Conservation (phyloP, 2,797 vertebrate genomes). For the Acanthiza pusilla region DNA sequence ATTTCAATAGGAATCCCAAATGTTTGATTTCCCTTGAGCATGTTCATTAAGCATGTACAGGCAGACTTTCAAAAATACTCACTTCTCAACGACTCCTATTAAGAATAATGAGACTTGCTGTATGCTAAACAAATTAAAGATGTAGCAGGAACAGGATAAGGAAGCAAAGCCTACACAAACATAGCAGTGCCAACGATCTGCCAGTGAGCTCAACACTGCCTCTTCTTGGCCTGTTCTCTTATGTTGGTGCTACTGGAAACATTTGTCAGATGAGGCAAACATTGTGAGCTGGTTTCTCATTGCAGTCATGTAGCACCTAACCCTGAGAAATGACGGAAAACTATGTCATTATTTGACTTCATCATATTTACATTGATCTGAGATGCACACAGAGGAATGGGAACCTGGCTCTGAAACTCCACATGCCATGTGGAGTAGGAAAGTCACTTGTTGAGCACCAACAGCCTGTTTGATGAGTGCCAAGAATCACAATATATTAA, state of each 20-base stretch:
- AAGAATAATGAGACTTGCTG: conserved; percentile 1
- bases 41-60: conserved; percentile 12
- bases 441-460: not conserved
- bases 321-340: not conserved
- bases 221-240: not conserved
- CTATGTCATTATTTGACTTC: not conserved
- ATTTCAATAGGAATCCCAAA: conserved; percentile 38
- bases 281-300: not conserved
- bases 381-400: not conserved
- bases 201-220: not conserved
- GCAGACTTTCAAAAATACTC: not conserved
- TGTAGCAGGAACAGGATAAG: not conserved
- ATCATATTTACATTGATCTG: not conserved
- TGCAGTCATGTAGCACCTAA: not conserved
- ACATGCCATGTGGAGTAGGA: not conserved
- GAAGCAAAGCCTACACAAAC: not conserved
- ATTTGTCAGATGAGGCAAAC: not conserved
- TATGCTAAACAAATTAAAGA: conserved; percentile 14
- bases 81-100: not conserved
- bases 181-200: not conserved
- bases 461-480: not conserved
- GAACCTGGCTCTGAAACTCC: not conserved
- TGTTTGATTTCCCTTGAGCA: conserved; percentile 14
- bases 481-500: conserved; percentile 50
- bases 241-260: not conserved